A percentile compares a stretch with the other conserved stretches of the same genome.
Conservation (phyloP, 2,797 vertebrate genomes). For the Mallotus villosus region DNA sequence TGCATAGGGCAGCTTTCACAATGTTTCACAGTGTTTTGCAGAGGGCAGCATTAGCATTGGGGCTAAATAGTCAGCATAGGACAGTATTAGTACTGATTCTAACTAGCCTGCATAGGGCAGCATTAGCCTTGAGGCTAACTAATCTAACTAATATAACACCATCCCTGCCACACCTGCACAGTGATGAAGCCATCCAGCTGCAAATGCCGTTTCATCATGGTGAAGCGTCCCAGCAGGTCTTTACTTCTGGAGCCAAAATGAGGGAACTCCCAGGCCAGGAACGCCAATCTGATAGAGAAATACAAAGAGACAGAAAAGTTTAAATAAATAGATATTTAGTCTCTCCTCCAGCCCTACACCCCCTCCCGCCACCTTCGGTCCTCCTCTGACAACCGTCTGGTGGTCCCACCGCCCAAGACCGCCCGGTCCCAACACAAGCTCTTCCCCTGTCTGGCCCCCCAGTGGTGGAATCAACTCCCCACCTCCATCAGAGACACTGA, state of each 20-base stretch:
- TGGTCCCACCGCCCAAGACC: too few species aligned
- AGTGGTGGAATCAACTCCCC: too few species aligned
- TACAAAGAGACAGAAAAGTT: background rate
- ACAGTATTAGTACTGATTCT: conserved; percentile 33
- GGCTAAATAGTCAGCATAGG: background rate
- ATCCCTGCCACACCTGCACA: conserved; percentile 74
- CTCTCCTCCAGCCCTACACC: too few species aligned
- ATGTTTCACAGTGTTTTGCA: background rate
- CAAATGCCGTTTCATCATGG: conserved; percentile 82
- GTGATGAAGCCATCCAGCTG: conserved; percentile 79
- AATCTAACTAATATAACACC: too few species aligned
- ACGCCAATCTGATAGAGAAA: conserved; percentile 73
- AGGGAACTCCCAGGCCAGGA: conserved; percentile 82
- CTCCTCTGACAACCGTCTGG: too few species aligned
- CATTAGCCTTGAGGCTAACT: conserved; percentile 1
- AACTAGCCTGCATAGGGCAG: conserved; percentile 29
- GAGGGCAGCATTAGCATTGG: background rate
- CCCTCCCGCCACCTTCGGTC: too few species aligned
- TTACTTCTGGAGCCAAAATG: conserved; percentile 78
- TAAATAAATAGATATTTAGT: too few species aligned
- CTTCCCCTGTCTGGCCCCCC: too few species aligned
- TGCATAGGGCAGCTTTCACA: too few species aligned
- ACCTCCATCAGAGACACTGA: too few species aligned
- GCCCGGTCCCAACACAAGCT: too few species aligned
- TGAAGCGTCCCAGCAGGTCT: conserved; percentile 82